Conservation (phyloP, 2,888 invertebrate genomes). For the Lasioglossum oenotherae region DNA sequence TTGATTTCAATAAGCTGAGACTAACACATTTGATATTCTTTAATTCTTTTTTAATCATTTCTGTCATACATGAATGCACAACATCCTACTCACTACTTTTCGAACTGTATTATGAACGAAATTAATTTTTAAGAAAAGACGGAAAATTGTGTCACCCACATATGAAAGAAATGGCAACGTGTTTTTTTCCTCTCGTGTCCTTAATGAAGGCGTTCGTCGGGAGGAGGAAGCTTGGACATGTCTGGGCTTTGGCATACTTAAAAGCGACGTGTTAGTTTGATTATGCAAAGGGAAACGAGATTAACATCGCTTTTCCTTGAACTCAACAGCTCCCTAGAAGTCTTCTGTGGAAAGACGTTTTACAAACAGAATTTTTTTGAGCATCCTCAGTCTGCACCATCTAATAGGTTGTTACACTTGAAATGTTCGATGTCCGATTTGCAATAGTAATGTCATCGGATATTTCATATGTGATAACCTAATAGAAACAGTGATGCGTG, state of each 20-base stretch:
- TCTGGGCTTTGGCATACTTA: background rate
- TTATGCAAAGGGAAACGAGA: background rate
- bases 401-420: background rate
- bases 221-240: background rate
- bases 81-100: too few species aligned
- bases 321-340: background rate
- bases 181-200: background rate
- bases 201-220: background rate
- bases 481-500: too few species aligned
- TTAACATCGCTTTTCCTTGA: background rate
- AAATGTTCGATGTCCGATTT: background rate
- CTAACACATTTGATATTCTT: too few species aligned
- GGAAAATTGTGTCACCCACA: too few species aligned
- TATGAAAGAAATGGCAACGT: too few species aligned
- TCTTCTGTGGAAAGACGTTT: background rate
- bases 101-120: too few species aligned
- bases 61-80: too few species aligned
- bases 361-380: background rate
- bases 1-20: too few species aligned
- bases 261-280: background rate
- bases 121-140: too few species aligned
- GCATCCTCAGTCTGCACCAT: background rate
- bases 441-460: too few species aligned
- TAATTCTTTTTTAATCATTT: too few species aligned
- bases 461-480: too few species aligned